Evolutionary conservation across 2,888 invertebrate species (phyloP), one percentile per base, ranked within the genome.

Genomic region (Proisotoma minuta): DNA sequence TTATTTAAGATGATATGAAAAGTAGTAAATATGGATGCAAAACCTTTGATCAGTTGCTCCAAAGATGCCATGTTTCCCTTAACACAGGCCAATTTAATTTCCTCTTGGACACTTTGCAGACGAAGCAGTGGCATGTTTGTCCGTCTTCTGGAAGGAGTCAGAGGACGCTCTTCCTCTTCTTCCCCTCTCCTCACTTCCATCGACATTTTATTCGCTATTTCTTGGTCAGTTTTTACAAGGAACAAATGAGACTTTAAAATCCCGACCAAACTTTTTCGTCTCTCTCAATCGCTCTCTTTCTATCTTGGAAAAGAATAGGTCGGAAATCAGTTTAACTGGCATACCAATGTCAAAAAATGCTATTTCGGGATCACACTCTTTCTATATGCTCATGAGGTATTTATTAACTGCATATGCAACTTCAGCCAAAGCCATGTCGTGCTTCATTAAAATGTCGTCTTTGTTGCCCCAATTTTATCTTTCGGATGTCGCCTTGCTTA

Each of bases 41-140:
- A 52, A 66, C 66, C 57, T 63, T 63, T 60, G n/a, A 67, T 64
- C 18, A 67, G n/a, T 47, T 23, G 51, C 28, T 64, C 61, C 34
- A 67, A 60, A 0, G 48, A 50, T 2, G 47, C 27, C 18, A 51
- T 48, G 29, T 67, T 59, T 24, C 67, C 67, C 40, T 67, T 67
- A 1, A 67, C 51, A 48, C 67, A 67, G 1, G 59, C 63, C 34
- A 67, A 43, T 1, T 64, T 51, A 10, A 64, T 54, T 49, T 59
- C 62, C 24, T 67, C 67, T 2, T 49, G 18, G 1, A 34, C 53
- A 3, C 61, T 62, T 24, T 59, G 59, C 18, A 52, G 61, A 24
- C 67, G 51, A 0, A 60, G 57, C 0, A 67, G 20, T 2, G 67
- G 67, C 12, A 59, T 62, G 34, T 61, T 61, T 48, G 61, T 57